phyloP scores from a whole-genome alignment of 2,797 vertebrate genomes.

The Eulemur coronatus region DNA sequence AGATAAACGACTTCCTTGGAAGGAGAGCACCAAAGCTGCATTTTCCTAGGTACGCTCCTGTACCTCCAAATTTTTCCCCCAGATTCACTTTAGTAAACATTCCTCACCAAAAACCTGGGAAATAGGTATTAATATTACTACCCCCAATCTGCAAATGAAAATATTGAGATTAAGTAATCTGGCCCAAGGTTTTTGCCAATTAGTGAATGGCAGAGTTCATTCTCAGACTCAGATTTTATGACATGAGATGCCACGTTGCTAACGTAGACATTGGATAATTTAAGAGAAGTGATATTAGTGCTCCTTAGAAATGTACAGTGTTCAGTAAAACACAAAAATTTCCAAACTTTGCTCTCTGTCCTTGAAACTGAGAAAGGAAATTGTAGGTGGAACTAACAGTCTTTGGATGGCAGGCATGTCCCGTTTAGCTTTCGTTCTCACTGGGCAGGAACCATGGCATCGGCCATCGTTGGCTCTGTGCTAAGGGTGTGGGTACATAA shows the following conservation, averaged over 20 bases:
- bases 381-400: constrained; percentile 64
- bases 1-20: background rate
- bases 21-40: background rate
- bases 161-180: background rate
- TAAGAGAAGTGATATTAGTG: background rate
- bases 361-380: constrained; percentile 71
- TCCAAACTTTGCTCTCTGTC: constrained; percentile 50
- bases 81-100: background rate
- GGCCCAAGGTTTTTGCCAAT: background rate
- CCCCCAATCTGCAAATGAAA: background rate
- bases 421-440: constrained; percentile 21
- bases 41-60: background rate
- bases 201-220: background rate
- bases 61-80: background rate
- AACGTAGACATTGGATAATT: background rate
- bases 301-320: background rate
- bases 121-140: background rate
- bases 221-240: background rate
- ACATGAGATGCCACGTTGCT: background rate
- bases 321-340: constrained; percentile 16
- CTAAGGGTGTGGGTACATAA: background rate
- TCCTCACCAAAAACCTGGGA: background rate
- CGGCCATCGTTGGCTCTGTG: background rate
- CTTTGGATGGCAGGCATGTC: constrained; percentile 25
- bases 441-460: constrained; percentile 47